These are phyloP conservation scores for Lacerta agilis DNA, from an alignment of 2,797 vertebrate species.

Conservation along the genomic window DNA sequence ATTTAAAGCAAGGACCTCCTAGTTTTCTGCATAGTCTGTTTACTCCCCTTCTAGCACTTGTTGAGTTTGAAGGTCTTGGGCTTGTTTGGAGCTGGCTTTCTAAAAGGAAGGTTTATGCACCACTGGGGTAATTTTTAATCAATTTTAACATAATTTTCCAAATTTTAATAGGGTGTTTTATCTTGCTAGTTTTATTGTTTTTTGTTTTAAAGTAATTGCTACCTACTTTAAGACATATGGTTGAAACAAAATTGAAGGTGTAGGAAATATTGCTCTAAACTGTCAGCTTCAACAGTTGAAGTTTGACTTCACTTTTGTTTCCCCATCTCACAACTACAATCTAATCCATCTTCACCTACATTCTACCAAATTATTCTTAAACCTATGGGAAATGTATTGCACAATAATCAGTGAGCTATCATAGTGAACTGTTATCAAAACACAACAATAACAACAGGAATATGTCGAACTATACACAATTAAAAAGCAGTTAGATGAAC, in stretches of 20 bases:
- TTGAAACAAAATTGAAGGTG: background rate
- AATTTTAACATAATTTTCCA: background rate
- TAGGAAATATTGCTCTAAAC: background rate
- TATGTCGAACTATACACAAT: background rate
- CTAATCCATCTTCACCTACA: background rate
- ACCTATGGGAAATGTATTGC: background rate
- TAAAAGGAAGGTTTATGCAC: background rate
- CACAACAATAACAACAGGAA: background rate
- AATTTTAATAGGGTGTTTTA: too few species aligned
- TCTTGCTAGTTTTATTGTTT: background rate
- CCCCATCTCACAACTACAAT: background rate
- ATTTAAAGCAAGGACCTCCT: background rate
- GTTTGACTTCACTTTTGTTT: background rate
- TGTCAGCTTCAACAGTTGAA: background rate
- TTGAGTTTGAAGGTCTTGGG: background rate
- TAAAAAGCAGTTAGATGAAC: too few species aligned
- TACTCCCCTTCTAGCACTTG: background rate
- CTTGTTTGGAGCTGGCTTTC: background rate
- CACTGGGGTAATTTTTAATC: background rate
- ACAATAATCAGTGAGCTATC: background rate
- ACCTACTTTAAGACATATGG: background rate
- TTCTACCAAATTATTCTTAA: background rate
- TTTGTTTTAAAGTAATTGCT: background rate
- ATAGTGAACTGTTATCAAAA: background rate
- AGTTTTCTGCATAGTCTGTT: background rate